These are phyloP conservation scores for Stomatorhinus walkeri DNA, from an alignment of 2,797 vertebrate genomes.

Conservation along the genomic window DNA sequence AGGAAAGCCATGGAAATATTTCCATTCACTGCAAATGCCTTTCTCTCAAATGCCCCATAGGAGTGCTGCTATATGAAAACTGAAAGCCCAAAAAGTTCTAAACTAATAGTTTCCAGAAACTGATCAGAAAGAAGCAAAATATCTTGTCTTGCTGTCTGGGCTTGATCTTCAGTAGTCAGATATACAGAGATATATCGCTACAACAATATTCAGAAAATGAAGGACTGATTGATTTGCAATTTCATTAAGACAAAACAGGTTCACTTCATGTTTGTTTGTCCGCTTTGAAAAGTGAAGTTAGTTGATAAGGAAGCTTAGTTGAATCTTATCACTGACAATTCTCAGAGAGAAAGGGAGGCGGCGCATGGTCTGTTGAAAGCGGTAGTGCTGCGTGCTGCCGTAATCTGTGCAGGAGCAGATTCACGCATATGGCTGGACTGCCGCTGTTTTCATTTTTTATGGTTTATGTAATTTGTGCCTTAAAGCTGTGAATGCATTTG, in stretches of 20 bases:
- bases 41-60: neutral
- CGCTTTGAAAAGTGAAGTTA: neutral
- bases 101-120: neutral
- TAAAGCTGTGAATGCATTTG: slow-evolving; percentile 1
- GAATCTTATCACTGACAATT: neutral
- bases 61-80: neutral
- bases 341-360: neutral
- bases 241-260: neutral
- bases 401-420: neutral
- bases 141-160: neutral
- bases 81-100: neutral
- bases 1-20: neutral
- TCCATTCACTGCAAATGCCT: neutral
- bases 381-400: neutral
- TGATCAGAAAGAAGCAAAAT: neutral
- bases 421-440: neutral
- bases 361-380: neutral
- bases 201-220: neutral
- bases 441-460: neutral
- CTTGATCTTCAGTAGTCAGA: neutral
- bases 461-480: neutral
- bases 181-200: neutral
- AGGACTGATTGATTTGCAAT: neutral
- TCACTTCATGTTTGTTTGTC: neutral
- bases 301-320: slow-evolving; percentile 26